Percentiles rank a stretch among this genome's conserved stretches.
Conservation (phyloP, 2,888 invertebrate species). For the Watsonalla cultraria region DNA sequence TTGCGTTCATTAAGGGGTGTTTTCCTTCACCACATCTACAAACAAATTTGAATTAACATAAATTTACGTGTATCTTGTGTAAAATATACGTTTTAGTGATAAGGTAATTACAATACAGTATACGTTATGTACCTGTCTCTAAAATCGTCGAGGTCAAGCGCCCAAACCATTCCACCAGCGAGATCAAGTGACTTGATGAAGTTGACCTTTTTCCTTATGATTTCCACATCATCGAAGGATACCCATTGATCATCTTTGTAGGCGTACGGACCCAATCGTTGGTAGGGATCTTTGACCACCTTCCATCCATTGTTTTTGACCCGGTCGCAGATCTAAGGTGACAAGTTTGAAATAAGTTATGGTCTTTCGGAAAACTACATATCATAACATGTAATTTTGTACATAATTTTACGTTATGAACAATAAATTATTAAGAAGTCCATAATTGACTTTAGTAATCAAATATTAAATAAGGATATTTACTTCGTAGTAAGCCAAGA, state of each 20-base stretch:
- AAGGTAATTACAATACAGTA: neutral
- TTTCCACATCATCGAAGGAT: constrained; percentile 90
- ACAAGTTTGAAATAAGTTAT: constrained; percentile 7
- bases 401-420: no score
- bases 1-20: constrained; percentile 88
- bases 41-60: constrained; percentile 3
- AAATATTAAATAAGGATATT: neutral
- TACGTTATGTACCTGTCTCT: constrained; percentile 72
- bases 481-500: constrained; percentile 92
- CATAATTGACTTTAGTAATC: constrained; percentile 1
- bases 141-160: constrained; percentile 93
- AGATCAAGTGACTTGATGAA: constrained; percentile 86
- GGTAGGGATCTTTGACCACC: constrained; percentile 86
- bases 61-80: no score
- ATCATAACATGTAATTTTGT: neutral
- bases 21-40: constrained; percentile 86
- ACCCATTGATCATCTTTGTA: constrained; percentile 95
- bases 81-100: no score
- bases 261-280: constrained; percentile 92
- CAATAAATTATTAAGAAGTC: neutral
- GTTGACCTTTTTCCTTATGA: constrained; percentile 88
- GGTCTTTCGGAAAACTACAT: no score
- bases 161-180: constrained; percentile 95
- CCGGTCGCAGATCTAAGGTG: constrained; percentile 86
- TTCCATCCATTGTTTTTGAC: constrained; percentile 88